Conservation (phyloP, 2,797 vertebrate genomes). For the Alectoris magna region DNA sequence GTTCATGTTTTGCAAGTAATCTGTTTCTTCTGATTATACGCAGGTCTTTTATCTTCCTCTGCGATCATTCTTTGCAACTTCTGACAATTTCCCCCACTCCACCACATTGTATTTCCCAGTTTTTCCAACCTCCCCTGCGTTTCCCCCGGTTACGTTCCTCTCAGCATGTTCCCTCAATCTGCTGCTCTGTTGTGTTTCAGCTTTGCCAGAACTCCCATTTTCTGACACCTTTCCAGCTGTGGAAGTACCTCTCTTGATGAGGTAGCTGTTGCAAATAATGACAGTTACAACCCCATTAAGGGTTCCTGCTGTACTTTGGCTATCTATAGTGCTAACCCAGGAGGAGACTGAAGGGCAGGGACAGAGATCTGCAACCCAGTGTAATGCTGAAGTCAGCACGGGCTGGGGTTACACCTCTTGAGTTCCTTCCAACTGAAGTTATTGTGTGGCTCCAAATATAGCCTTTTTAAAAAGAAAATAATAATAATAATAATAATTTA, state of each 20-base stretch:
- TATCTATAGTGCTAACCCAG: neutral
- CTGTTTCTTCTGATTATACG: neutral
- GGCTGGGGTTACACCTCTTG: neutral
- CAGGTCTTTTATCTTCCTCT: neutral
- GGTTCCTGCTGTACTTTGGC: neutral
- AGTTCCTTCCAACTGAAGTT: neutral
- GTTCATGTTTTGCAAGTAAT: neutral
- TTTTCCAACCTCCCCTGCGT: neutral
- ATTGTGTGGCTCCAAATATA: neutral
- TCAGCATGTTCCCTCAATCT: neutral
- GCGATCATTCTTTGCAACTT: slow-evolving; percentile 40
- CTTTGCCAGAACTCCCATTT: fast-evolving
- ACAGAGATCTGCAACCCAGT: neutral
- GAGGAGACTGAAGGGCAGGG: fast-evolving
- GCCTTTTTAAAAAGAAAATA: neutral
- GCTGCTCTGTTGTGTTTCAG: neutral
- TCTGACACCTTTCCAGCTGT: neutral
- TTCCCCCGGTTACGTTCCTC: neutral
- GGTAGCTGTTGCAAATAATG: neutral
- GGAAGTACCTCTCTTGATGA: neutral
- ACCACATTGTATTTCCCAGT: neutral
- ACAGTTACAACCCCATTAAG: neutral
- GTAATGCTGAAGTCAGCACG: neutral
- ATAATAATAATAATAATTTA: neutral
- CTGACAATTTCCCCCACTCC: neutral